phyloP scores from a whole-genome alignment of 2,797 vertebrate species.

The Acanthurus tractus region DNA sequence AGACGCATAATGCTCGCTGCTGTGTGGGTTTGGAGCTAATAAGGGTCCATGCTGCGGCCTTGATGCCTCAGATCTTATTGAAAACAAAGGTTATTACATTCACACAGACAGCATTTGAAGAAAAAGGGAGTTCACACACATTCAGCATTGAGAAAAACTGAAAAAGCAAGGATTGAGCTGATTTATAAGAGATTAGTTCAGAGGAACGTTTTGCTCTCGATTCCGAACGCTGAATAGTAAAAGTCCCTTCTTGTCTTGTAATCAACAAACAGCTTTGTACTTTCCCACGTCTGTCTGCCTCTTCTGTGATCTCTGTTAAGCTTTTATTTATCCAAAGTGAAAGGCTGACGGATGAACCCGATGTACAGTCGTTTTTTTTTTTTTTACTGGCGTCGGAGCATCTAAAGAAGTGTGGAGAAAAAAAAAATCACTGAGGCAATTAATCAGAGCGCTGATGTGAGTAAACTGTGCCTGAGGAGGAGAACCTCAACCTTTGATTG shows the following conservation, averaged over 20 bases:
- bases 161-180: conserved; percentile 4
- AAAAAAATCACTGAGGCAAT: background rate
- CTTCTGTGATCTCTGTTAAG: background rate
- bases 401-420: background rate
- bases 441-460: background rate
- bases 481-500: background rate
- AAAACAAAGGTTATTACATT: conserved; percentile 20
- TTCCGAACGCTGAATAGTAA: conserved; percentile 13
- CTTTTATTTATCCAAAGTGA: conserved; percentile 22
- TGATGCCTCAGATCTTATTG: conserved; percentile 6
- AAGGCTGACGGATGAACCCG: conserved; percentile 4
- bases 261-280: conserved; percentile 24
- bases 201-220: conserved; percentile 15
- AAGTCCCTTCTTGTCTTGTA: conserved; percentile 13
- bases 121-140: conserved; percentile 20
- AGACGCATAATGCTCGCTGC: background rate
- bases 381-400: background rate
- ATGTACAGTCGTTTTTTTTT: conserved; percentile 6
- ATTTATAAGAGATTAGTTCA: conserved; percentile 44
- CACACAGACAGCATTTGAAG: conserved; percentile 8
- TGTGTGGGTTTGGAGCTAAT: background rate
- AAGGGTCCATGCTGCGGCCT: background rate
- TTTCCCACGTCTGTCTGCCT: conserved; percentile 22
- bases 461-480: background rate
- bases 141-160: conserved; percentile 29